phyloP scores from a whole-genome alignment of 2,888 invertebrate genomes.

The Thereva nobilitata region DNA sequence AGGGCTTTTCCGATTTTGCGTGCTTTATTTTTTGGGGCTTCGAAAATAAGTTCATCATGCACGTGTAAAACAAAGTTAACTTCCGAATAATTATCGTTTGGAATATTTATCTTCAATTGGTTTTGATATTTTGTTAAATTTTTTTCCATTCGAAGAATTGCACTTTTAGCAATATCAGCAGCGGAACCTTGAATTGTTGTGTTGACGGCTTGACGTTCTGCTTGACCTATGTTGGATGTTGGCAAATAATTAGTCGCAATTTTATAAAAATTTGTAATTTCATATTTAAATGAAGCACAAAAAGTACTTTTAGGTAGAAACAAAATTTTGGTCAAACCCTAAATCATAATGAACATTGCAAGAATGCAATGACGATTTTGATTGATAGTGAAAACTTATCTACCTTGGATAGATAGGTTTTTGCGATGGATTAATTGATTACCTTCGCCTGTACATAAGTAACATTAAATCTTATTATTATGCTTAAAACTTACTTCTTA shows the following conservation, averaged over 20 bases:
- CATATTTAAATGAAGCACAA: neutral
- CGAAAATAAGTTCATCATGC: slow-evolving; percentile 96
- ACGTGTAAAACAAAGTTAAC: slow-evolving; percentile 83
- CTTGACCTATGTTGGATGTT: slow-evolving; percentile 64
- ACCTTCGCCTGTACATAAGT: too few species aligned
- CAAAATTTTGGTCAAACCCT: too few species aligned
- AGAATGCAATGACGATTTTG: too few species aligned
- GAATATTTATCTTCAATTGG: slow-evolving; percentile 32
- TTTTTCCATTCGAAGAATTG: slow-evolving; percentile 79
- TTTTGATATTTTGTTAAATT: slow-evolving; percentile 58
- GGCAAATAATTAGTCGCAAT: slow-evolving; percentile 21
- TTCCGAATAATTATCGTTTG: slow-evolving; percentile 42
- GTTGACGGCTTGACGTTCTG: slow-evolving; percentile 96
- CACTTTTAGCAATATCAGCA: slow-evolving; percentile 91
- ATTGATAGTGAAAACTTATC: too few species aligned
- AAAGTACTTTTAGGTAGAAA: too few species aligned
- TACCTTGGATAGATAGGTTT: too few species aligned
- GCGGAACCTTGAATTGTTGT: slow-evolving; percentile 96
- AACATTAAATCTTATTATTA: neutral
- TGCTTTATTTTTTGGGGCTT: slow-evolving; percentile 69
- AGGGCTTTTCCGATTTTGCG: slow-evolving; percentile 66
- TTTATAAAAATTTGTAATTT: slow-evolving; percentile 22
- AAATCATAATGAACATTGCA: too few species aligned
- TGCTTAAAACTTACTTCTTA: slow-evolving; percentile 63
- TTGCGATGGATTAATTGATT: too few species aligned